Conservation (phyloP, 2,888 invertebrate genomes). For the Nymphalis c-album region DNA sequence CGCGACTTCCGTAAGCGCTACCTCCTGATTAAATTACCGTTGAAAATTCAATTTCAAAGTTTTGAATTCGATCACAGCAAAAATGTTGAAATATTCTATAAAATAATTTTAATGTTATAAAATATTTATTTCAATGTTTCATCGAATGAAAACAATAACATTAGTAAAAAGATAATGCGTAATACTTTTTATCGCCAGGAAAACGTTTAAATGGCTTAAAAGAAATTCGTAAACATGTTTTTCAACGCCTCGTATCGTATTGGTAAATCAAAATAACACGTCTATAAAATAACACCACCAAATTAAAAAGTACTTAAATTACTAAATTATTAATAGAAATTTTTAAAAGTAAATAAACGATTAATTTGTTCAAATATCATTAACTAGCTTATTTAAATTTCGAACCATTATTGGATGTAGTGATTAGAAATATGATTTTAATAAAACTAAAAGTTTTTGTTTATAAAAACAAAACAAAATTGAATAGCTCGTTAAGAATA, state of each 20-base stretch:
- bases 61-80: constrained; percentile 24
- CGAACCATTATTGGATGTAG: not conserved
- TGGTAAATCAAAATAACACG: constrained; percentile 19
- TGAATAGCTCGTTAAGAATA: too few relatives aligned
- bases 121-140: not conserved
- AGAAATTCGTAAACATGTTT: constrained; percentile 52
- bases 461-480: too few relatives aligned
- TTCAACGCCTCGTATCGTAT: constrained; percentile 39
- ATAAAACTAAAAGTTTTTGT: too few relatives aligned
- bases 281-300: not conserved
- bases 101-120: not conserved
- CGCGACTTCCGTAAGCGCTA: constrained; percentile 32
- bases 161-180: constrained; percentile 50
- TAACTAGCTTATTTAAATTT: not conserved
- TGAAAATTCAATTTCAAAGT: constrained; percentile 30
- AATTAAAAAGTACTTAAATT: not conserved
- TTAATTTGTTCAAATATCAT: not conserved
- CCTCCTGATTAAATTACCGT: constrained; percentile 32
- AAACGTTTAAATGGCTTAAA: constrained; percentile 45
- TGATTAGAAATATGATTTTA: not conserved
- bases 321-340: not conserved
- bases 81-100: constrained; percentile 4
- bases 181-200: constrained; percentile 54
- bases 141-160: constrained; percentile 14
- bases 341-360: not conserved